Evolutionary conservation across 2,888 invertebrate species (phyloP), one percentile per base, ranked within the genome.

Genomic region (Lepeophtheirus nordmannii): DNA sequence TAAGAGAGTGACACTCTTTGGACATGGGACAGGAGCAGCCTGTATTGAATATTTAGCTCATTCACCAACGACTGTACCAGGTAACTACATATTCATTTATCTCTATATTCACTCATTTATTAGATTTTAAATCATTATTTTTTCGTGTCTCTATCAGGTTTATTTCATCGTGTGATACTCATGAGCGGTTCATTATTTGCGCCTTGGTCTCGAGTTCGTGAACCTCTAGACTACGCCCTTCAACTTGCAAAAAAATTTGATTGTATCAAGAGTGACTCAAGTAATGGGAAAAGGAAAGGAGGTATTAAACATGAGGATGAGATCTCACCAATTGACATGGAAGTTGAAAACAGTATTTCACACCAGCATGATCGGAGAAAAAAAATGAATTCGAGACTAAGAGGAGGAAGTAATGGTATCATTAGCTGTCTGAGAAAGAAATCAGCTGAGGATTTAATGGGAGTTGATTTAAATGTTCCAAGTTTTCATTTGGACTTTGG

Each of bases 221-320:
- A 75, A 59, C 73, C 76, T 0, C 71, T 73, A 61, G 73, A 72
- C 14, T 72, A 73, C 62, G 73, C 74, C 8, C 69, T 70, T 10
- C 73, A 73, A 68, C 72, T 89, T 88, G 75, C 89, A 87, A 0
- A 87, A 85, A 1, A 82, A 82, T 72, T 91, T 85, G 75, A 87
- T 87, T 30, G 78, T 56, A 61, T 70, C 7, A 68, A 69, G 40
- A 62, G 61, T 14, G 67, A 69, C 60, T 65, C 69, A 59, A 68
- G 67, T 62, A 67, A 69, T 40, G 69, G 68, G 2, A 68, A 70
- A 59, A 30, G 30, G 30, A 30, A 30, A 7, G 30, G 7, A 30
- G 30, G 7, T 30, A 7, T 30, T 30, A 30, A 30, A 30, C 30
- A 30, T 30, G 30, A 30, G 30, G 30, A 7, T 30, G 30, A 30